Conservation (phyloP, 2,113 vertebrate genomes). For the Phodopus roborovskii region DNA sequence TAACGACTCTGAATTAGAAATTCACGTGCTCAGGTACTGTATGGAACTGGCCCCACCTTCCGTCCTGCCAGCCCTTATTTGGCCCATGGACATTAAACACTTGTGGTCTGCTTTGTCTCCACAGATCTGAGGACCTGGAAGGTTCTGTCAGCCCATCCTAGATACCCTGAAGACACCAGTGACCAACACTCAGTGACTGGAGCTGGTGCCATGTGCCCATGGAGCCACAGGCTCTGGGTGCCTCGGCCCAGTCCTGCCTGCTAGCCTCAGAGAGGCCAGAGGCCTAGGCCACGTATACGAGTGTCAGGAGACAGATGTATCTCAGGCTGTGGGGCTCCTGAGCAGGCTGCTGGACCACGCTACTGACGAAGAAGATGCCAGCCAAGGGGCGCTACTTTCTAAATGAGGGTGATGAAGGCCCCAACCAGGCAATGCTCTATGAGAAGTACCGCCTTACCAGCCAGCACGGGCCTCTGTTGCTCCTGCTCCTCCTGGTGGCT, state of each 20-base stretch:
- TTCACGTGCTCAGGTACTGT: not conserved
- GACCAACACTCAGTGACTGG: not conserved
- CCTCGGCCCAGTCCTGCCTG: not conserved
- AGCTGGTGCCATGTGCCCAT: not conserved
- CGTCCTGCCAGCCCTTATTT: not conserved
- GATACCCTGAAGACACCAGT: not conserved
- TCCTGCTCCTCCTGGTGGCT: conserved; percentile 92
- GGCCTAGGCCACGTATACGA: not conserved
- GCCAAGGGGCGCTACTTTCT: conserved; percentile 97
- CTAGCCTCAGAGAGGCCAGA: not conserved
- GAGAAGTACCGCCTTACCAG: conserved; percentile 95
- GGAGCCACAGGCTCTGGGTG: not conserved
- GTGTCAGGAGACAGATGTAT: not conserved
- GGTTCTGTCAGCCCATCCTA: not conserved
- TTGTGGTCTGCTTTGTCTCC: not conserved
- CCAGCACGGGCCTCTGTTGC: conserved; percentile 93
- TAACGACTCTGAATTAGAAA: not conserved
- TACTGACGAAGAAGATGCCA: conserved; percentile 92
- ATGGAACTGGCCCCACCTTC: rapidly evolving
- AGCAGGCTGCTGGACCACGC: conserved; percentile 73
- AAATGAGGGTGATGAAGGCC: conserved; percentile 92
- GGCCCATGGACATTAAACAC: not conserved
- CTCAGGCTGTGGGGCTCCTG: not conserved
- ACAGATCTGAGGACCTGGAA: not conserved
- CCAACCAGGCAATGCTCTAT: conserved; percentile 89